phyloP scores from a whole-genome alignment of 2,888 invertebrate genomes.

The Petrolisthes manimaculis region DNA sequence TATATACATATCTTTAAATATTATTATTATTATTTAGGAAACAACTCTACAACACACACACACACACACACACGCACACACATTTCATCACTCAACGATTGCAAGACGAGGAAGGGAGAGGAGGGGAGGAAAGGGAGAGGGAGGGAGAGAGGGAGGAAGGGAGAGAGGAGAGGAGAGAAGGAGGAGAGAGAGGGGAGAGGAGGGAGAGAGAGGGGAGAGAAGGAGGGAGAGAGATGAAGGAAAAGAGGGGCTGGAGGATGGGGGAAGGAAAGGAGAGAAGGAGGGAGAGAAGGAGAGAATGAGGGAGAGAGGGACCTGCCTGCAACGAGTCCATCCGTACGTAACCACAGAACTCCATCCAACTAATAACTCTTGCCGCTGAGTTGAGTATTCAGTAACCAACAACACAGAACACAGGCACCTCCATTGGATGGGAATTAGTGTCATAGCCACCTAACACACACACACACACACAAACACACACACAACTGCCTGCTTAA shows the following conservation, averaged over 20 bases:
- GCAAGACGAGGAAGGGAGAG: not conserved
- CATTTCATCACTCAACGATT: not conserved
- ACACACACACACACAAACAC: too few species aligned
- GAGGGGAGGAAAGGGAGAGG: not conserved
- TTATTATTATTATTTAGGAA: too few species aligned
- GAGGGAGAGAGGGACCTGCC: not conserved
- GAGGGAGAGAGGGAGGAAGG: slow-evolving; percentile 18
- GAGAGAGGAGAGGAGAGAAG: not conserved
- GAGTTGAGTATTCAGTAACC: not conserved
- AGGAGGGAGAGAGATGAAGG: not conserved
- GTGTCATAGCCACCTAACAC: too few species aligned
- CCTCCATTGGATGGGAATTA: not conserved
- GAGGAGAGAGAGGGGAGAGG: not conserved
- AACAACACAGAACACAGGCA: not conserved
- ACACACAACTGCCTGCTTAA: too few species aligned
- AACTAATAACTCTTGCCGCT: too few species aligned
- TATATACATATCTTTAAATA: too few species aligned
- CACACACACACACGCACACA: not conserved
- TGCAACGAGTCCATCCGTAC: too few species aligned
- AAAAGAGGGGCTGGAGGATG: not conserved
- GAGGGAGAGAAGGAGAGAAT: not conserved
- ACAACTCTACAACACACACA: too few species aligned
- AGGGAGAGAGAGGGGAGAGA: not conserved
- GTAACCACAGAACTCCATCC: too few species aligned
- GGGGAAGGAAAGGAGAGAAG: not conserved